These are phyloP conservation scores for Patella ulyssiponensis DNA, from an alignment of 2,888 invertebrate genomes.

Conservation along the genomic window DNA sequence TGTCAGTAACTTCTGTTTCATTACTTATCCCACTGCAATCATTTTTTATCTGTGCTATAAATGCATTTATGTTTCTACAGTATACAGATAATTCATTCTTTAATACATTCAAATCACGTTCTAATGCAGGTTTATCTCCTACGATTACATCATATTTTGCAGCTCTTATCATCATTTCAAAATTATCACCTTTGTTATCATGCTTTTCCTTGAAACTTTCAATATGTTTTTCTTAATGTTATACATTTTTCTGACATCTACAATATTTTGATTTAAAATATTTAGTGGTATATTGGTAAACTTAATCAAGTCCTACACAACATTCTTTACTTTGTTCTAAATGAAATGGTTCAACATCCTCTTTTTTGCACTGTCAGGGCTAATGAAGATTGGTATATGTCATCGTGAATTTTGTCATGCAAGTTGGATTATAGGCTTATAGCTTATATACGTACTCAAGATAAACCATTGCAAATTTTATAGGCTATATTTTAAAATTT, in stretches of 20 bases:
- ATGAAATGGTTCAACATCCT: too few species aligned
- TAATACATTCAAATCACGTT: background rate
- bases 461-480: too few species aligned
- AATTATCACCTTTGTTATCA: background rate
- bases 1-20: background rate
- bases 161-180: conserved; percentile 4
- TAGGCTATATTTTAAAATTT: too few species aligned
- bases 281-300: background rate
- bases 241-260: background rate
- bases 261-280: background rate
- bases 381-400: too few species aligned
- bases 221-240: background rate
- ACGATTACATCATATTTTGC: background rate
- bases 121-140: background rate
- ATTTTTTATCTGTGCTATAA: background rate
- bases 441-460: too few species aligned
- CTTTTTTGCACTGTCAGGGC: too few species aligned
- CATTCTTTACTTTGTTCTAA: too few species aligned
- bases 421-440: too few species aligned
- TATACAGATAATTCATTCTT: background rate
- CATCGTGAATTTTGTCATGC: too few species aligned
- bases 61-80: background rate
- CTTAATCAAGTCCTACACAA: too few species aligned
- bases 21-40: background rate
- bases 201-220: background rate